Conservation (phyloP, 1,140 invertebrate genomes). For the Papilio polytes region DNA sequence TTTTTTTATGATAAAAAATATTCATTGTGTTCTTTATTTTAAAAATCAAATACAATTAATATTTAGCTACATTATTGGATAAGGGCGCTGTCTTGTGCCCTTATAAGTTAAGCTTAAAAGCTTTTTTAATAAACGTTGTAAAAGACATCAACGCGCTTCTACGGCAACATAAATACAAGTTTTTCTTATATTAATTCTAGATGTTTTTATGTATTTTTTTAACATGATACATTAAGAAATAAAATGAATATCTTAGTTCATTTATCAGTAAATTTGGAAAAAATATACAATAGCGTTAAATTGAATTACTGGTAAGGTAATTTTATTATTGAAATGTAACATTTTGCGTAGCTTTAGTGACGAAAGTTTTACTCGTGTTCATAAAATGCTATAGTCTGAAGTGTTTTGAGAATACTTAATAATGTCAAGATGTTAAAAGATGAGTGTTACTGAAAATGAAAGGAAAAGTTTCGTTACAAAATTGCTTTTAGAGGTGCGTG, state of each 20-base stretch:
- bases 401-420: slow-evolving; percentile 20
- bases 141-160: slow-evolving; percentile 60
- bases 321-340: neutral
- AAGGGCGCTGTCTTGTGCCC: slow-evolving; percentile 9
- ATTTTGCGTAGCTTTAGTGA: neutral
- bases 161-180: neutral
- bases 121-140: slow-evolving; percentile 41
- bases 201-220: neutral
- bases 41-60: neutral
- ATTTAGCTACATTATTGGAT: slow-evolving; percentile 13
- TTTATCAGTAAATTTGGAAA: too few relatives aligned
- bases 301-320: too few relatives aligned
- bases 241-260: too few relatives aligned
- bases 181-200: neutral
- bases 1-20: too few relatives aligned
- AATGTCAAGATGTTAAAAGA: slow-evolving; percentile 32
- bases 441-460: slow-evolving; percentile 22
- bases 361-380: slow-evolving; percentile 5
- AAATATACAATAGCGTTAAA: too few relatives aligned
- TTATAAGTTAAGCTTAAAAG: slow-evolving; percentile 42
- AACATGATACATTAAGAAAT: neutral
- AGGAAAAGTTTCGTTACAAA: neutral
- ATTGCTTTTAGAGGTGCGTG: neutral
- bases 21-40: neutral
- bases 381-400: slow-evolving; percentile 5